Base-by-base conservation (phyloP, 2,797 vertebrate species). In the Micrastur ruficollis region DNA sequence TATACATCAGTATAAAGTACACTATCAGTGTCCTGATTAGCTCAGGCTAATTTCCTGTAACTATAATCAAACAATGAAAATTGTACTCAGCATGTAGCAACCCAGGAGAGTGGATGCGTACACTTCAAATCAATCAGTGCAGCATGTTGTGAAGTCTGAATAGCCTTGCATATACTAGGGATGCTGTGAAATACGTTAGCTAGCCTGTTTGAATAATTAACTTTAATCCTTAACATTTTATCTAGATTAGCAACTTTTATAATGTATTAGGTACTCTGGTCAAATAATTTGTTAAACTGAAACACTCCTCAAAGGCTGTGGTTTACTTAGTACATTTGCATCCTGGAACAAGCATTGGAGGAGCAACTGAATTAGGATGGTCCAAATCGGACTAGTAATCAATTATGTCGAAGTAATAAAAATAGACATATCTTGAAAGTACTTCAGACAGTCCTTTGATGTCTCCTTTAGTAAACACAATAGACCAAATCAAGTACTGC, bases 391-490 rank as follows among this genome's bases (percentile, higher is more conserved):
- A 89, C 71, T 80, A 76, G 63, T 36, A 76, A 95, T 87, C 67
- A 59, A 38, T 90, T 87, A 67, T 4, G 49, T 91, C 81, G 49
- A 75, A 86, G 63, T 89, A 86, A 82, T 87, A 87, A 92, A 92
- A 96, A 52, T 10, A 91, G 90, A 80, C 3, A 0, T 94, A 71
- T 86, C 86, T 85, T 89, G 78, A 92, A 89, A 76, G 40, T 0
- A 1, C 63, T 87, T 80, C 67, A 84, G 61, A 79, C 34, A 70
- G 50, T 71, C n/a, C 67, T 95, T 85, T 91, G 76, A 84, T 76
- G 71, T 84, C 50, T 93, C 50, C 55, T 79, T 73, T 62, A 66
- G 86, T 87, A 92, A 96, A 84, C 70, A 94, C 78, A 94, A 70
- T 52, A 89, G 81, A 40, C 70, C 78, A 80, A 82, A 85, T 93